Conservation (phyloP, 2,888 invertebrate genomes). For the Linyphia triangularis region DNA sequence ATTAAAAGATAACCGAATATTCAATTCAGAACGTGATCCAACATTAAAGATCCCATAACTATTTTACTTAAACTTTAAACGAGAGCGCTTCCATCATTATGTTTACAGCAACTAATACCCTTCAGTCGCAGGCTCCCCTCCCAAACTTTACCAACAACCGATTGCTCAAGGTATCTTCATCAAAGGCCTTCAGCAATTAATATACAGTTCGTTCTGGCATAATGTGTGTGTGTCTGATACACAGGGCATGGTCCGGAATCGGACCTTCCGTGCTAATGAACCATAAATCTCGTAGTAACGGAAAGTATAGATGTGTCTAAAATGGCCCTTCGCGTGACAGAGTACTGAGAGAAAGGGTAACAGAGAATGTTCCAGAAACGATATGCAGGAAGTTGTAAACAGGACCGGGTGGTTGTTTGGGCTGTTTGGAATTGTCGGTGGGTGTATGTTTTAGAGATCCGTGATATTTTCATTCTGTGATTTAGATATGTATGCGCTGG, state of each 20-base stretch:
- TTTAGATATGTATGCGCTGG: background rate
- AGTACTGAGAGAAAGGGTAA: constrained; percentile 10
- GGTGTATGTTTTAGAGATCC: background rate
- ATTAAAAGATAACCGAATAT: background rate
- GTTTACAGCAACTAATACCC: constrained; percentile 11
- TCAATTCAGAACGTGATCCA: constrained; percentile 32
- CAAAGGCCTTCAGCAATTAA: constrained; percentile 32
- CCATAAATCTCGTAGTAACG: constrained; percentile 59
- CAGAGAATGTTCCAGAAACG: constrained; percentile 3
- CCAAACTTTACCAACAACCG: background rate
- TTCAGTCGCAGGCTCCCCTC: background rate
- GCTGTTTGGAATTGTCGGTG: constrained; percentile 28
- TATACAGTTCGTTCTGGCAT: background rate
- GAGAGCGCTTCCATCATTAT: constrained; percentile 24
- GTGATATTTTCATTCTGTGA: constrained; percentile 9
- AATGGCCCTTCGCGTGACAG: constrained; percentile 58
- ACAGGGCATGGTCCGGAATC: constrained; percentile 12
- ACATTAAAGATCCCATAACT: constrained; percentile 27
- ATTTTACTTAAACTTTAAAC: background rate
- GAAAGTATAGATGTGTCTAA: constrained; percentile 70
- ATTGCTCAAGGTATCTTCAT: constrained; percentile 14
- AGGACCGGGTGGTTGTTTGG: constrained; percentile 50
- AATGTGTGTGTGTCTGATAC: constrained; percentile 7
- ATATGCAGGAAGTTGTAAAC: constrained; percentile 69
- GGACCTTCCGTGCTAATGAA: constrained; percentile 66